These are phyloP conservation scores for Cyrtonyx montezumae DNA, from an alignment of 2,113 vertebrate species.

Conservation along the genomic window DNA sequence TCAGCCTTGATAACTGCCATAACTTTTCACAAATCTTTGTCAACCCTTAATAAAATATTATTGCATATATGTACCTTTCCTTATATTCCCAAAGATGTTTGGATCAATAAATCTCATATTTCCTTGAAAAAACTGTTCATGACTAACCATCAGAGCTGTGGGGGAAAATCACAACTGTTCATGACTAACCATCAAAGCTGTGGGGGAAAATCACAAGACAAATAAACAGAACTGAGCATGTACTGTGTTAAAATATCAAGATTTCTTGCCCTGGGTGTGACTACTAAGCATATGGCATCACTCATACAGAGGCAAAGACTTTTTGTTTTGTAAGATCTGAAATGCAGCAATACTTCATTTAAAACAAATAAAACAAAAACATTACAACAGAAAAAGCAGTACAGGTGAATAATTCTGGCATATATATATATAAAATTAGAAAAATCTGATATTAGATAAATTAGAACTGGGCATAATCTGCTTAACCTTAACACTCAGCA, in stretches of 20 bases:
- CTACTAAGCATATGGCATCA: neutral
- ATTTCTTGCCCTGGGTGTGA: neutral
- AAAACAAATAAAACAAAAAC: neutral
- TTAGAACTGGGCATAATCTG: neutral
- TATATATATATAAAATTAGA: neutral
- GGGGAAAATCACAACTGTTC: neutral
- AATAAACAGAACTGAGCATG: neutral
- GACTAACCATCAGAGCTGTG: neutral
- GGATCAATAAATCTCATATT: neutral
- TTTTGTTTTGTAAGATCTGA: neutral
- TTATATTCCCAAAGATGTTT: neutral
- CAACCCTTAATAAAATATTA: neutral
- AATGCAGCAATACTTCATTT: neutral
- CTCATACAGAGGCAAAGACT: fast-evolving
- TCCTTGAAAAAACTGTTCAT: neutral
- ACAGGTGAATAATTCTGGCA: neutral
- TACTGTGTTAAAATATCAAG: neutral
- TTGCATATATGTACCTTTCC: neutral
- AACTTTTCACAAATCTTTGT: neutral
- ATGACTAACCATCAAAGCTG: neutral
- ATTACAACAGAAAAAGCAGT: neutral
- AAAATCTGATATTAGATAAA: neutral
- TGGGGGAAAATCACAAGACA: neutral
- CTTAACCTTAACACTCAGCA: neutral
- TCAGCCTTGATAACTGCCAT: neutral